Base-by-base conservation (phyloP, 2,113 vertebrate species). In the Odocoileus hemionus region DNA sequence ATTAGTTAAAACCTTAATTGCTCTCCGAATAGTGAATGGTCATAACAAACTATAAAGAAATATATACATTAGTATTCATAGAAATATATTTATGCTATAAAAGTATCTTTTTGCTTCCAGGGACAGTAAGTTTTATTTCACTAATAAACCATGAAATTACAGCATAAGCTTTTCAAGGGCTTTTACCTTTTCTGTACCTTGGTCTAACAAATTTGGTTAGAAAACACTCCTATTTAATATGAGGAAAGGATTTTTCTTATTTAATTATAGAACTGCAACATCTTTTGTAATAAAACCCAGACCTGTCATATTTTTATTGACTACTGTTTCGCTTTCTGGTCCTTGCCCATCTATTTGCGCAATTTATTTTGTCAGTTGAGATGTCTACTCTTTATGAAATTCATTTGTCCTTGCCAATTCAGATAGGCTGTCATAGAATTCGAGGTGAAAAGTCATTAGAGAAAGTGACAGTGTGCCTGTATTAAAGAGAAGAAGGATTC, bases 1-100 rank as follows among this genome's bases (percentile, higher is more conserved):
- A 33, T 87, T 92, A 87, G 39, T 74, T 95, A 95, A 95, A 92
- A 82, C 89, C 21, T 88, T 88, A 28, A 70, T 52, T 96, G 74
- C 13, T 21, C 28, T 92, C 19, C 67, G 39, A 87, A 87, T 87
- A 92, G 26, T 76, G 11, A 92, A 47, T 87, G 10, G 28, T 95
- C 17, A 58, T 92, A 82, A 67, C 79, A 92, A 95, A 87, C 39
- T 67, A 45, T 86, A 64, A 87, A 86, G 43, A 30, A 86, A 54
- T 58, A 45, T 16, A 45, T 61, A 15, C 10, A 85, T 6, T 90
- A 78, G 64, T 76, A 61, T 86, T 76, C 52, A 86, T 91, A 16
- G 45, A 91, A 61, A 76, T 85, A 30, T 39, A 58, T 50, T 86
- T 91, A 15, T 39, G 78, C 28, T 61, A 12, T 54, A 64, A 95